Percentiles rank a stretch among this genome's conserved stretches.
These are phyloP conservation scores for Drosophila micromelanica DNA, from an alignment of 1,140 invertebrate species.

Conservation along the genomic window DNA sequence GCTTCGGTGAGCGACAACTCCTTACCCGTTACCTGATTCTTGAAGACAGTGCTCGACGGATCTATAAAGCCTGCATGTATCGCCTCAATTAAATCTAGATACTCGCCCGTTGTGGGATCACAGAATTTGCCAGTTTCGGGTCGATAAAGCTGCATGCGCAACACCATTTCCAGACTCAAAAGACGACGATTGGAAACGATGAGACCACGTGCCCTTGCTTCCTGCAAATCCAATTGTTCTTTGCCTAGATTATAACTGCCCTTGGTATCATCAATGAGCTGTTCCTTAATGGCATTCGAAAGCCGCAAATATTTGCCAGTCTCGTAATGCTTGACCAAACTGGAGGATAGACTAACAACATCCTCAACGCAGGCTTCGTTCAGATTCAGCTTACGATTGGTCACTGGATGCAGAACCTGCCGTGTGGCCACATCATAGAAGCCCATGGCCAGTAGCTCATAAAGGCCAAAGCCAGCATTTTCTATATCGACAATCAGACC, in stretches of 20 bases:
- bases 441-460: constrained; percentile 93
- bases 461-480: constrained; percentile 91
- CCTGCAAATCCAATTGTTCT: constrained; percentile 88
- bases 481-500: constrained; percentile 94
- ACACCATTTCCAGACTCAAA: constrained; percentile 90
- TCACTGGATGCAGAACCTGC: constrained; percentile 92
- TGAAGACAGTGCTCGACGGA: constrained; percentile 90
- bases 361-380: constrained; percentile 91
- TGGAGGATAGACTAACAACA: constrained; percentile 92
- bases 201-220: constrained; percentile 89
- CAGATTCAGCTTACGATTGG: constrained; percentile 90
- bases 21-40: constrained; percentile 90
- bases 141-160: constrained; percentile 91
- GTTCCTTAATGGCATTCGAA: constrained; percentile 89
- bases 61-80: constrained; percentile 91
- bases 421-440: constrained; percentile 90
- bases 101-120: constrained; percentile 90
- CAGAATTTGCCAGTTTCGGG: constrained; percentile 91
- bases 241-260: constrained; percentile 89
- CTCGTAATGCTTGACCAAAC: constrained; percentile 90
- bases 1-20: constrained; percentile 90
- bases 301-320: constrained; percentile 90
- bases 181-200: constrained; percentile 90
- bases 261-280: constrained; percentile 90
- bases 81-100: constrained; percentile 89